Evolutionary conservation across 2,113 vertebrate species (phyloP).

Genomic region (Sinocyclocheilus rhinocerous): DNA sequence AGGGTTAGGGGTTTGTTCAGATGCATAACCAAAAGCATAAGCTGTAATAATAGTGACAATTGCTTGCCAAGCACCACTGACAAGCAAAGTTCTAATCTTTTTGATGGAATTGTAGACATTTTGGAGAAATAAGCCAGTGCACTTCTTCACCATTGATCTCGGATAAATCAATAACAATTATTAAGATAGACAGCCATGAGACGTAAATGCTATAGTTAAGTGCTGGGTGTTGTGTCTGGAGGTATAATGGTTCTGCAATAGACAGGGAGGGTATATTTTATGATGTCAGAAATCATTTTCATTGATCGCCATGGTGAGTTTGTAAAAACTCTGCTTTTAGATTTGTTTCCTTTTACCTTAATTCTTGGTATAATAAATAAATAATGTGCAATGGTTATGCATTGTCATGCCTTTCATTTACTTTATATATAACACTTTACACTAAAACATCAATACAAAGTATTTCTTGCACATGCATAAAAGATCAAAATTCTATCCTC

Average conservation of each 20-base stretch:
- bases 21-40: neutral
- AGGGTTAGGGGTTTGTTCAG: neutral
- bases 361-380: neutral
- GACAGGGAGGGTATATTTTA: neutral
- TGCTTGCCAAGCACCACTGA: neutral
- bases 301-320: neutral
- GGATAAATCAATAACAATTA: constrained; percentile 44
- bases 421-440: neutral
- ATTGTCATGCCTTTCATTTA: neutral
- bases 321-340: neutral
- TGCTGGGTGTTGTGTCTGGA: constrained; percentile 33
- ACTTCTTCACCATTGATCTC: constrained; percentile 10
- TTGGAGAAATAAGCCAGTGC: neutral
- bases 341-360: neutral
- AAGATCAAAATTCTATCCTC: neutral
- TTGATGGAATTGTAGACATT: neutral
- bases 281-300: neutral
- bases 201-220: constrained; percentile 37
- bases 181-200: constrained; percentile 2
- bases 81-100: neutral
- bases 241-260: constrained; percentile 10
- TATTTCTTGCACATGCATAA: neutral
- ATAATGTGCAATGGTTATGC: neutral
- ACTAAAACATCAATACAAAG: neutral
- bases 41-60: neutral